Base-by-base conservation (phyloP, 2,113 vertebrate genomes). In the Malurus cyaneus region DNA sequence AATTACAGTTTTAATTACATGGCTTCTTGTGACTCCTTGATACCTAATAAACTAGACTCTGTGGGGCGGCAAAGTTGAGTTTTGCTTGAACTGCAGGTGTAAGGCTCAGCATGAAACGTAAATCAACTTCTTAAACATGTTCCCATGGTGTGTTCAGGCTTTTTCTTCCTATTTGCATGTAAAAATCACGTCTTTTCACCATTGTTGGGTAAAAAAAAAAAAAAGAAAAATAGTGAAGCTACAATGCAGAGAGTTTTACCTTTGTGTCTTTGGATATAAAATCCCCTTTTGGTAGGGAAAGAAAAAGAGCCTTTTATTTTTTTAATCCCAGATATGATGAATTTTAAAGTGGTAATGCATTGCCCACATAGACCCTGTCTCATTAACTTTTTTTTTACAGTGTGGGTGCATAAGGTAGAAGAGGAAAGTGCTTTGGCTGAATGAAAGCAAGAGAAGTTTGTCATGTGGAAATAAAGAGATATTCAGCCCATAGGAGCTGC, bases 21-120 rank as follows among this genome's bases (percentile, higher is more conserved):
- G 95, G 98, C 98, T 98, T 98, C 98, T 98, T 98, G 98, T 97
- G 97, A 98, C 98, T 98, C 98, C 98, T 98, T 98, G 98, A 98
- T 98, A 98, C 97, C 98, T 98, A 98, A 98, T 98, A 98, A 98
- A 98, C 96, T 97, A 98, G 97, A 96, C 98, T 98, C 98, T 98
- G 97, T 98, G 98, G 98, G 98, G 97, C 89, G 96, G 98, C 98
- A 96, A 97, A 97, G 97, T 97, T 98, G 97, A 97, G 97, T 98
- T 98, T 97, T 97, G 96, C 98, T 98, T 98, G 97, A 98, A 98
- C 98, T 98, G 97, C 98, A 98, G 98, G 98, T 98, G 98, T 98
- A 98, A 97, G 96, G 95, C 98, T 97, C 97, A 97, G 98, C 96
- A 92, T 94, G 97, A 95, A 96, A 97, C 97, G 98, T 98, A 98